Evolutionary conservation across 2,888 invertebrate species (phyloP), one percentile per base, ranked within the genome.

Genomic region (Microchrysa polita): DNA sequence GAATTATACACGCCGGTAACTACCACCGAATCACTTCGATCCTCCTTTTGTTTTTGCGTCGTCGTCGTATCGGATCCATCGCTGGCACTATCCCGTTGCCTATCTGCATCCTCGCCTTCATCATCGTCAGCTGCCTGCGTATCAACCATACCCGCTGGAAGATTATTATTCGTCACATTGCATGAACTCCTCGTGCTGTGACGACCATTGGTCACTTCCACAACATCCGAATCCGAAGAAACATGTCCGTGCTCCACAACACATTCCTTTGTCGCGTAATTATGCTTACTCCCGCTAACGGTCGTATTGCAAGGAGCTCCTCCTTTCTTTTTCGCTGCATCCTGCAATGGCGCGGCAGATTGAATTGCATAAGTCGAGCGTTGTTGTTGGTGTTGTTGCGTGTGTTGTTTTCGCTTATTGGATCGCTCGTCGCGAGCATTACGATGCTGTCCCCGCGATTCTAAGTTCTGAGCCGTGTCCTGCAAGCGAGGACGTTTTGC

Each of bases 21-120:
- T 34, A 73, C 52, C 9, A 77, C 77, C 27, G 77, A 77, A 74
- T 77, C 77, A 75, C 74, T 76, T 71, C 73, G 75, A 53, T 77
- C 76, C 20, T 72, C 73, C n/a, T n/a, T n/a, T n/a, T n/a, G n/a
- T n/a, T n/a, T n/a, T 42, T 67, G 75, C 57, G 69, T 67, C 61
- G 69, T 74, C 14, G 75, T 72, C 4, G 73, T 72, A 57, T 73
- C 72, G 18, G 74, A 73, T 16, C 67, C 73, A 72, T 76, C 74
- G 61, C 74, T 72, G 34, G 72, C 72, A 73, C 74, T 74, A 44
- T 76, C 74, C 48, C 74, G 74, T 60, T 76, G 73, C 34, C 67
- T 63, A 61, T 74, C 76, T 20, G 74, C 72, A 5, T 72, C 57
- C 40, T 72, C 73, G 53, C 75, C 52, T 67, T 75, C 73, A 40